Percentiles rank a stretch among this genome's conserved stretches.
Evolutionary conservation across 2,888 invertebrate species (phyloP).

Genomic region (Stenoptilia bipunctidactyla): DNA sequence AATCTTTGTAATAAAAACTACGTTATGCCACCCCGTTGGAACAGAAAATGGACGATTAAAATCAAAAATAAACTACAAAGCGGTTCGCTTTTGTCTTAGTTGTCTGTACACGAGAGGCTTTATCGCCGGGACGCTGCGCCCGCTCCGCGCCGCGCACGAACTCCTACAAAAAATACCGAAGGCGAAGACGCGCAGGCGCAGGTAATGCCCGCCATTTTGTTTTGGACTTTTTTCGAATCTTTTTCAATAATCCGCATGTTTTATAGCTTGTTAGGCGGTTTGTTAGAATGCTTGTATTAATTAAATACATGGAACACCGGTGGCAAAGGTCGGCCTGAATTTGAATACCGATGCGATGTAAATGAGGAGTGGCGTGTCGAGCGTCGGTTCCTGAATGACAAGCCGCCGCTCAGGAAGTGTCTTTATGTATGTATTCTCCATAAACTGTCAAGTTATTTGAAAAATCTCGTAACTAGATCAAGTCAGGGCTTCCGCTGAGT

Average conservation of each 20-base stretch:
- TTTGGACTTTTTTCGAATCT: slow-evolving; percentile 42
- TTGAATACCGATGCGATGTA: too few species aligned
- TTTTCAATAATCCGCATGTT: slow-evolving; percentile 63
- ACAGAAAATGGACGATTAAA: slow-evolving; percentile 49
- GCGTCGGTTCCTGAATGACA: too few species aligned
- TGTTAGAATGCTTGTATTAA: slow-evolving; percentile 49
- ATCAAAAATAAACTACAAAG: slow-evolving; percentile 56
- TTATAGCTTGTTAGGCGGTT: slow-evolving; percentile 57
- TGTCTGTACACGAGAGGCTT: slow-evolving; percentile 51
- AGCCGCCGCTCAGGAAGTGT: too few species aligned
- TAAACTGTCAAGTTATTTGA: too few species aligned
- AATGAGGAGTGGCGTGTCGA: too few species aligned
- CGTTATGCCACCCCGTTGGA: slow-evolving; percentile 30
- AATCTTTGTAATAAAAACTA: slow-evolving; percentile 38
- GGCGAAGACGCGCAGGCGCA: slow-evolving; percentile 47
- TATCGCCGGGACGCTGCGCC: slow-evolving; percentile 37
- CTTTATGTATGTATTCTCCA: too few species aligned
- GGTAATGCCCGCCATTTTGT: slow-evolving; percentile 56
- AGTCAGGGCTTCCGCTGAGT: too few species aligned
- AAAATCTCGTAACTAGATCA: too few species aligned
- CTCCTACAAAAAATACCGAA: slow-evolving; percentile 27
- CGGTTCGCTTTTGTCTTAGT: slow-evolving; percentile 58
- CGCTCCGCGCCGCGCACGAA: slow-evolving; percentile 19
- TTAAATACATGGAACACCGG: slow-evolving; percentile 44
- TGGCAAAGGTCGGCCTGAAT: slow-evolving; percentile 23